These are phyloP conservation scores for Brotula barbata DNA, from an alignment of 2,797 vertebrate genomes.

Conservation along the genomic window DNA sequence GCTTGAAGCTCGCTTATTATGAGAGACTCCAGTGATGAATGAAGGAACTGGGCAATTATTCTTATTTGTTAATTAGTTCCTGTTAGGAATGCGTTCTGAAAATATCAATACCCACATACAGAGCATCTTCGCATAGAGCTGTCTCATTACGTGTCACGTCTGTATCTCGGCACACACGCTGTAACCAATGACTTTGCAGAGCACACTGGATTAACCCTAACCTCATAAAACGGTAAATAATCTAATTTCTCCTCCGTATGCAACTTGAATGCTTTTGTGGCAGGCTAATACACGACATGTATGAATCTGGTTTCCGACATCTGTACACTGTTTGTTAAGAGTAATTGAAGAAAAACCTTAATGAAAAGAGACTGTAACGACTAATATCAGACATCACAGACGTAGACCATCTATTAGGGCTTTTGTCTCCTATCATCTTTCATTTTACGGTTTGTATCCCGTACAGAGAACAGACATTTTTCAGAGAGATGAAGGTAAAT, in stretches of 20 bases:
- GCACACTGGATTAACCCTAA: too few species aligned
- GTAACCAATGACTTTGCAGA: constrained; percentile 56
- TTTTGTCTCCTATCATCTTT: background rate
- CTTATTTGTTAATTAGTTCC: constrained; percentile 82
- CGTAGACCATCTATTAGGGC: background rate
- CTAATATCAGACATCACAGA: too few species aligned
- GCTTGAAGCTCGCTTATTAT: constrained; percentile 79
- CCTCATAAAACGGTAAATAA: too few species aligned
- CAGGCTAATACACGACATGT: too few species aligned
- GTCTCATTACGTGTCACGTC: constrained; percentile 48
- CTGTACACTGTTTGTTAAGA: too few species aligned
- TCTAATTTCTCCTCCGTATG: too few species aligned
- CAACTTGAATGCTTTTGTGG: too few species aligned
- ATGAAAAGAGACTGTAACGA: too few species aligned
- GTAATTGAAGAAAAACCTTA: too few species aligned
- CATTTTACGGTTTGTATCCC: background rate
- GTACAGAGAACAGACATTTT: background rate
- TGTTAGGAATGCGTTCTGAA: constrained; percentile 68
- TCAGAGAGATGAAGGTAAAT: constrained; percentile 8
- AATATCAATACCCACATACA: constrained; percentile 50
- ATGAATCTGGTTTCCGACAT: too few species aligned
- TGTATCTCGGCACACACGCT: constrained; percentile 52
- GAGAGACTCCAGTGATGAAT: constrained; percentile 74
- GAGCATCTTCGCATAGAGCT: constrained; percentile 47
- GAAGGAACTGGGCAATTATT: constrained; percentile 71